These are phyloP conservation scores for Tanypteryx hageni DNA, from an alignment of 2,888 invertebrate genomes.

Conservation along the genomic window DNA sequence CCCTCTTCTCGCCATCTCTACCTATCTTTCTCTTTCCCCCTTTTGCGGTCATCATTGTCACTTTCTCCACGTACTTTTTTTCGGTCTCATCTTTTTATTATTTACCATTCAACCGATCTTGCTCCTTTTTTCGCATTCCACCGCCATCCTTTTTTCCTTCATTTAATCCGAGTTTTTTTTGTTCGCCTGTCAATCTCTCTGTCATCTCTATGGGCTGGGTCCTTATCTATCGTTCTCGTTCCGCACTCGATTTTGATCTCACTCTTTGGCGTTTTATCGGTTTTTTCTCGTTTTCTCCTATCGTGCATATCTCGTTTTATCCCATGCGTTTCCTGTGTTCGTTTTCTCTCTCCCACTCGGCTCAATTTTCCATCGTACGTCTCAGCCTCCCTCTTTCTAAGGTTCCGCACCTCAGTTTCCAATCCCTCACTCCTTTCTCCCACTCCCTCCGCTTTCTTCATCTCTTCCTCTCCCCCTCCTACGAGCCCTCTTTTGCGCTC, in stretches of 20 bases:
- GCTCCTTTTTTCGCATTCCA: not conserved
- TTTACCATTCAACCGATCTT: not conserved
- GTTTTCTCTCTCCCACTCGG: not conserved
- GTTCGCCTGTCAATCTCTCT: not conserved
- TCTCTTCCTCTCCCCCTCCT: slow-evolving; percentile 29
- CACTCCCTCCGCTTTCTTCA: not conserved
- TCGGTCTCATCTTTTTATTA: not conserved
- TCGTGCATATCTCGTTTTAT: slow-evolving; percentile 1
- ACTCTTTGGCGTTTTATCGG: not conserved
- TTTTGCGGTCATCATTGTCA: not conserved
- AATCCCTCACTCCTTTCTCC: not conserved
- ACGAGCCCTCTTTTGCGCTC: not conserved
- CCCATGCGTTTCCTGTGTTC: not conserved
- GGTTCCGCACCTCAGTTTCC: not conserved
- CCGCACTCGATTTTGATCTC: not conserved
- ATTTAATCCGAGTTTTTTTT: not conserved
- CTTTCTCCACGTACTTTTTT: slow-evolving; percentile 15
- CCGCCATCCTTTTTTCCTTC: not conserved
- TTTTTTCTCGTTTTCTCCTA: not conserved
- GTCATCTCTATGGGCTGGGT: not conserved
- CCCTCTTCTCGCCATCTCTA: not conserved
- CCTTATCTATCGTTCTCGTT: not conserved
- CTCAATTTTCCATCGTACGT: not conserved
- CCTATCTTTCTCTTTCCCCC: not conserved
- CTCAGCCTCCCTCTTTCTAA: not conserved